Conservation (phyloP, 2,113 vertebrate species). For the Gymnogyps californianus region DNA sequence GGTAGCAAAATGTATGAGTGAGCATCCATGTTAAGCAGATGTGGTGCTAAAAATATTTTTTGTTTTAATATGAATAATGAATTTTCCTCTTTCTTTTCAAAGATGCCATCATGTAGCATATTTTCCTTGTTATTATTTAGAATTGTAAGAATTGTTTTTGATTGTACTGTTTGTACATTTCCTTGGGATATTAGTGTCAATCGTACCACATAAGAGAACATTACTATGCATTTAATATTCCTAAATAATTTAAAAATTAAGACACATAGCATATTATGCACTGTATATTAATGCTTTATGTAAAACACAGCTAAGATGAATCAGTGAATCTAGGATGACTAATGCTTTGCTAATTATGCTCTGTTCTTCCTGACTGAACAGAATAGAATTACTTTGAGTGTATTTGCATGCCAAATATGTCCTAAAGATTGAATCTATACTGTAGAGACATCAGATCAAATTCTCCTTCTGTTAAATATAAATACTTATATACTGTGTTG, state of each 20-base stretch:
- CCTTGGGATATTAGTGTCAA: not conserved
- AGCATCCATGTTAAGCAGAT: not conserved
- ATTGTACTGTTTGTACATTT: not conserved
- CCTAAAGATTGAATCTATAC: not conserved
- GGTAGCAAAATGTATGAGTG: not conserved
- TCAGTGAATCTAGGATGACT: not conserved
- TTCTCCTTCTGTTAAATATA: not conserved
- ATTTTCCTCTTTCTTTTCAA: not conserved
- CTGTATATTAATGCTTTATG: not conserved
- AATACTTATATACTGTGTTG: not conserved
- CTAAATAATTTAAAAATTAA: not conserved
- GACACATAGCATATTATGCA: not conserved
- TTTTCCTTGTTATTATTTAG: not conserved
- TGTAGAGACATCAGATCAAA: not conserved
- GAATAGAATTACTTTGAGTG: not conserved
- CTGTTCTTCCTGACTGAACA: slow-evolving; percentile 18
- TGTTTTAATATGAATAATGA: not conserved
- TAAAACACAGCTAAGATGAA: slow-evolving; percentile 19
- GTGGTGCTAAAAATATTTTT: not conserved
- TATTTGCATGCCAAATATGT: not conserved
- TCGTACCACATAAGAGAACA: not conserved
- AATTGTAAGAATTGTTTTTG: not conserved
- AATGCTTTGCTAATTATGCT: slow-evolving; percentile 7
- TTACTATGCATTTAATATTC: not conserved
- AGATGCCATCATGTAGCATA: not conserved